Conservation (phyloP, 2,888 invertebrate genomes). For the Acheta domesticus region DNA sequence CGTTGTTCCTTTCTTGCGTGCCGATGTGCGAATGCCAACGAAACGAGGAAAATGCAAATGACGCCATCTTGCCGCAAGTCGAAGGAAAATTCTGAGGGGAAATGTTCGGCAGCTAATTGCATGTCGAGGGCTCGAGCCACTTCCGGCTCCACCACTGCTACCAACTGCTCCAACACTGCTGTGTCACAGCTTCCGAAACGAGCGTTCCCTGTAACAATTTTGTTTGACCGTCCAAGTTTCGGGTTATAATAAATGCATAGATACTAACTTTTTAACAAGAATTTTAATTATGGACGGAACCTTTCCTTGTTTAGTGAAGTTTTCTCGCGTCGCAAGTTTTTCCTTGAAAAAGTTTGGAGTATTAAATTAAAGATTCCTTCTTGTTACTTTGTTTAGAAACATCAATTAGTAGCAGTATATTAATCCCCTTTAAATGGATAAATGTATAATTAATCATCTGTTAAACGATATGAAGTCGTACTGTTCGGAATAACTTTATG, state of each 20-base stretch:
- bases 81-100: background rate
- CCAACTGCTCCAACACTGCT: background rate
- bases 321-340: background rate
- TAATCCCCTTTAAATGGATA: background rate
- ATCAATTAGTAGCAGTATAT: conserved; percentile 18
- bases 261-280: conserved; percentile 18
- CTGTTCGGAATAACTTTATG: background rate
- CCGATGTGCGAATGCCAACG: background rate
- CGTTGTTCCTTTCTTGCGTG: conserved; percentile 18
- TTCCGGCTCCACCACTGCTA: conserved; percentile 7
- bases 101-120: conserved; percentile 18
- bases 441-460: conserved; percentile 18
- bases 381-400: conserved; percentile 3
- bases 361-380: conserved; percentile 18
- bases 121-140: background rate
- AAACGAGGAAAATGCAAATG: conserved; percentile 9
- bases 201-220: background rate
- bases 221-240: conserved; percentile 18
- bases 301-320: conserved; percentile 11
- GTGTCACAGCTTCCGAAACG: background rate
- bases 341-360: background rate
- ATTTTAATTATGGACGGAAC: conserved; percentile 9
- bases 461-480: background rate
- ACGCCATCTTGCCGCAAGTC: conserved; percentile 10
- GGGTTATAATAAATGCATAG: conserved; percentile 18